Evolutionary conservation across 2,888 invertebrate genomes (phyloP), one percentile per base, ranked within the genome.

Genomic region (Cyaniris semiargus): DNA sequence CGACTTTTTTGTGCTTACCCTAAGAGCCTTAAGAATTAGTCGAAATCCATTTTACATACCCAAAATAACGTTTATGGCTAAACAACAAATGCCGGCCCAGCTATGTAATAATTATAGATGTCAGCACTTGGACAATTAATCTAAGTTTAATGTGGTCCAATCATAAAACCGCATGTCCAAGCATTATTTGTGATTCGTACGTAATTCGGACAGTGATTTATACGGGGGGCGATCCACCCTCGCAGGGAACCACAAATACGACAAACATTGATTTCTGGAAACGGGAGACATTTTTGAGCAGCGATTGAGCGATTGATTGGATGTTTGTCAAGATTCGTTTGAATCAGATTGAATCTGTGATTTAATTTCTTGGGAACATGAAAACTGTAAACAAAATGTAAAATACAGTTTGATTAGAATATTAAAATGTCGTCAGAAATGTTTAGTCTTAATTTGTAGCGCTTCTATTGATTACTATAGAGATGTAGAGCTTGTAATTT

Each of bases 151-250:
- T 38, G 38, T 44, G 21, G 21, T 76, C 44, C 76, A 76, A 83
- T 84, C 83, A 82, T 66, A 82, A 82, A 85, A 86, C 85, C 90
- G 88, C 87, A 85, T 88, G 89, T 86, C 87, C 87, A 82, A 83
- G 84, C 79, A 83, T 82, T 84, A 84, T 83, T 84, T 82, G 82
- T 80, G 80, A 82, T 83, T 92, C 86, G 80, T 79, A 79, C 81
- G 91, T 92, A 92, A 93, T 91, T 92, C 88, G 91, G 93, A 93
- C 93, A 93, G 91, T 93, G 93, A 93, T 94, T 94, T 94, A 94
- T 94, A 92, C 87, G 89, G 91, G 92, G 93, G 93, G 92, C 88
- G 90, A 85, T 86, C 91, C 92, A 92, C 93, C 93, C 93, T 90
- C 85, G 80, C 83, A 83, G 87, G 87, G 89, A 89, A 82, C 81